Evolutionary conservation across 2,888 invertebrate genomes (phyloP).

Genomic region (Papilio gigon): DNA sequence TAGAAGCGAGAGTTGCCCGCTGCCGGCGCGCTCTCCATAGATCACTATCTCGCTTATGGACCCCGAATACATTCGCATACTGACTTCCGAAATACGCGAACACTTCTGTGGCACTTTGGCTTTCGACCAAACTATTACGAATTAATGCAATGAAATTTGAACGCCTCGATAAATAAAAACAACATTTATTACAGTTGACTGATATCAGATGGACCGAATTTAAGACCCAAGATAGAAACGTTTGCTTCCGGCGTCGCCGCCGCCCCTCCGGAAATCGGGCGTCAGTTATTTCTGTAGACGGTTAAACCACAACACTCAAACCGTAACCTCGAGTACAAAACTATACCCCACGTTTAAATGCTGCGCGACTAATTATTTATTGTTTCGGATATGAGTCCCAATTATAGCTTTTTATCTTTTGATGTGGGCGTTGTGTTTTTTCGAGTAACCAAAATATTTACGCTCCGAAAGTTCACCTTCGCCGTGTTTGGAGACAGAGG

Average conservation of each 20-base stretch:
- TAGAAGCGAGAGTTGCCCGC: constrained; percentile 72
- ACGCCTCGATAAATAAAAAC: constrained; percentile 32
- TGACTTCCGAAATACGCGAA: constrained; percentile 61
- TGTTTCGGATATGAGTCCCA: constrained; percentile 44
- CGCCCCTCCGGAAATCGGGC: constrained; percentile 41
- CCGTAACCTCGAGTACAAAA: constrained; percentile 34
- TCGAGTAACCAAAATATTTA: constrained; percentile 61
- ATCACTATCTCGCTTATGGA: constrained; percentile 65
- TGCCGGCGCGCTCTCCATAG: constrained; percentile 65
- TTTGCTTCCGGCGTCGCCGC: constrained; percentile 39
- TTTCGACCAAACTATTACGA: constrained; percentile 32
- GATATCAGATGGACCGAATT: constrained; percentile 40
- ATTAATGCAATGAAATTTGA: constrained; percentile 33
- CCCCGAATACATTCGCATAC: constrained; percentile 56
- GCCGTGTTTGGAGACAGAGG: constrained; percentile 67
- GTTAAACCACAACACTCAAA: constrained; percentile 39
- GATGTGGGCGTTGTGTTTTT: constrained; percentile 55
- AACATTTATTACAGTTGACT: constrained; percentile 27
- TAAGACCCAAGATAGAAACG: constrained; percentile 35
- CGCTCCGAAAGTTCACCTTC: constrained; percentile 46
- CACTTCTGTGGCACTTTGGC: constrained; percentile 40
- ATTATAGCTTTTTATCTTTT: constrained; percentile 50
- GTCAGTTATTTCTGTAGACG: constrained; percentile 41
- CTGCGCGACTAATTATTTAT: constrained; percentile 38
- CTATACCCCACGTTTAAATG: constrained; percentile 25